phyloP scores from a whole-genome alignment of 2,797 vertebrate species.

The Acanthis flammea region DNA sequence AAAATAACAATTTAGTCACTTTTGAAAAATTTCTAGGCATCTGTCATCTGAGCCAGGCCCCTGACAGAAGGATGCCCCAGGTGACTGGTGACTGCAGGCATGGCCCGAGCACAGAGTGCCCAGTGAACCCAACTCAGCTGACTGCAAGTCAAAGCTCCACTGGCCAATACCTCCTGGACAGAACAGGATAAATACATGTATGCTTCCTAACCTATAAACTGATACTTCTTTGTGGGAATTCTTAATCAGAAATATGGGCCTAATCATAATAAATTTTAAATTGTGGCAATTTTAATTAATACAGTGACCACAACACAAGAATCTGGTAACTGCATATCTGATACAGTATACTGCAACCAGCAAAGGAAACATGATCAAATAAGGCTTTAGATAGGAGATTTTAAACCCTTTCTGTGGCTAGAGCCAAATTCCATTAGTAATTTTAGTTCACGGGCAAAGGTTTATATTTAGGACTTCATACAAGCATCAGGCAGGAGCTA shows the following conservation, averaged over 20 bases:
- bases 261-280: background rate
- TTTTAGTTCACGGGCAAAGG: slow-evolving; percentile 36
- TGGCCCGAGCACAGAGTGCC: background rate
- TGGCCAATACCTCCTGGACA: background rate
- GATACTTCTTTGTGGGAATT: background rate
- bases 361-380: slow-evolving; percentile 44
- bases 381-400: slow-evolving; percentile 39
- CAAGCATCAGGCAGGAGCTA: background rate
- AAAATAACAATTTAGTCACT: background rate
- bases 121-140: fast-evolving
- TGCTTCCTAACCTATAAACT: background rate
- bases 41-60: background rate
- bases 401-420: slow-evolving; percentile 51
- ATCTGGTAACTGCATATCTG: background rate
- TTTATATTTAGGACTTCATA: slow-evolving; percentile 59
- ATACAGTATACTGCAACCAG: background rate
- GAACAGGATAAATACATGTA: background rate
- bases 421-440: slow-evolving; percentile 60
- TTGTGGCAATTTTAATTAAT: background rate
- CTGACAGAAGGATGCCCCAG: fast-evolving
- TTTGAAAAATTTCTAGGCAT: background rate
- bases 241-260: background rate
- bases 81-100: background rate
- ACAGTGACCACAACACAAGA: background rate
- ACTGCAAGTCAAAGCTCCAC: background rate